These are phyloP conservation scores for Dendroctonus valens DNA, from an alignment of 1,140 invertebrate species.

Conservation along the genomic window DNA sequence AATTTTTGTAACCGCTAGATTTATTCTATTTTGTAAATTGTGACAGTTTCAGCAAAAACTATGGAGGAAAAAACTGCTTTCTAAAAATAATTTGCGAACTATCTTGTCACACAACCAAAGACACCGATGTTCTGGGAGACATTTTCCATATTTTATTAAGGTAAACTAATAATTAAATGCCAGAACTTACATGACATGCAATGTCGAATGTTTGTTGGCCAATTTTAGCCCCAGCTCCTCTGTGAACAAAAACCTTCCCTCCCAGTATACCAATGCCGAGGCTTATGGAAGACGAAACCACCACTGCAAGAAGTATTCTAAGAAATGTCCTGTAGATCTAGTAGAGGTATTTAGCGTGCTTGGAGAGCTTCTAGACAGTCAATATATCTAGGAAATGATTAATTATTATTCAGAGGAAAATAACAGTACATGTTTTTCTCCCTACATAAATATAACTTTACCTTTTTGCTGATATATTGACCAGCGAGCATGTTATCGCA, in stretches of 20 bases:
- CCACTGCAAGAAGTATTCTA: constrained; percentile 48
- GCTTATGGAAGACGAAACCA: constrained; percentile 36
- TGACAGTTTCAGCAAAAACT: constrained; percentile 47
- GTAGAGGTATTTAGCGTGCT: constrained; percentile 46
- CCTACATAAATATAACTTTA: no score
- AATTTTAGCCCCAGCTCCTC: constrained; percentile 53
- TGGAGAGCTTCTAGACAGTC: constrained; percentile 32
- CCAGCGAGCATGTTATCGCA: no score
- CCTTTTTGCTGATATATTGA: no score
- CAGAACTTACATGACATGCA: constrained; percentile 3
- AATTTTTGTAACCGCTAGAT: not conserved
- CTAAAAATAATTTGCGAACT: constrained; percentile 55
- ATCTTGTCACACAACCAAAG: constrained; percentile 47
- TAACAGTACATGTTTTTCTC: no score
- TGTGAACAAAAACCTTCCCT: constrained; percentile 46
- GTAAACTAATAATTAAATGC: constrained; percentile 45
- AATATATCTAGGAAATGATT: constrained; percentile 5
- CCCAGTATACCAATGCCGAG: constrained; percentile 51
- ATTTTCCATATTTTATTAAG: constrained; percentile 55
- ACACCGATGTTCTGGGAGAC: constrained; percentile 54
- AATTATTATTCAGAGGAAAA: no score
- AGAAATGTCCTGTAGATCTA: constrained; percentile 51
- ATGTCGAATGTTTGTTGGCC: constrained; percentile 25
- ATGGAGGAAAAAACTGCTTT: constrained; percentile 54
- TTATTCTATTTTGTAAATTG: not conserved